Evolutionary conservation across 2,113 vertebrate species (phyloP).

Genomic region (Serinus canaria): DNA sequence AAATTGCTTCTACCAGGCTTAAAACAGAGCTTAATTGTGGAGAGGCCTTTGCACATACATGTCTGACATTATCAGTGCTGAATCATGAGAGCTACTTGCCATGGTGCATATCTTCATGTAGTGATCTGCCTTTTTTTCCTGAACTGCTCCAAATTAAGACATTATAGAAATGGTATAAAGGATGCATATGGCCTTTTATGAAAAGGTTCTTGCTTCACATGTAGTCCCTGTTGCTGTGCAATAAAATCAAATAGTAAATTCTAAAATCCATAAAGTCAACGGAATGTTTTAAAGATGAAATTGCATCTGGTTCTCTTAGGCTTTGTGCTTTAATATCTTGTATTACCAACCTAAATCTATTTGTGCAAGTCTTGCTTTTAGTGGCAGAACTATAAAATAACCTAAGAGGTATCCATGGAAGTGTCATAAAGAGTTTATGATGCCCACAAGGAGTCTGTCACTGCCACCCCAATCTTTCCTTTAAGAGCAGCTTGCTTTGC

Average conservation of each 20-base stretch:
- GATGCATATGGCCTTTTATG: neutral
- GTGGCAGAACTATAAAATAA: neutral
- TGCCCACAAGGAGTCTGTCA: neutral
- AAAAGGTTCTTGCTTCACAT: neutral
- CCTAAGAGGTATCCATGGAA: neutral
- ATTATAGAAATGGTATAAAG: neutral
- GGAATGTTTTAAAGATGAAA: neutral
- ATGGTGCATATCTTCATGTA: neutral
- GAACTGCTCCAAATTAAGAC: neutral
- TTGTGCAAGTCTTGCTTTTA: neutral
- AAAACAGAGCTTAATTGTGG: neutral
- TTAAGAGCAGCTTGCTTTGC: neutral
- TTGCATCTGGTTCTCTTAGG: neutral
- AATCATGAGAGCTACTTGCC: neutral
- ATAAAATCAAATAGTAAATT: slow-evolving; percentile 12
- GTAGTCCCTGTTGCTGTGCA: slow-evolving; percentile 25
- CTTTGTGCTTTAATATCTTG: neutral
- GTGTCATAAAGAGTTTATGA: neutral
- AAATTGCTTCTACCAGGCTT: neutral
- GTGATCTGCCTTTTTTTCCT: neutral
- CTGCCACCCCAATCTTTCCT: accelerated
- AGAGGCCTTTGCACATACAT: neutral
- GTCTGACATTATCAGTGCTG: neutral
- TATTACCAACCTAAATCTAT: neutral
- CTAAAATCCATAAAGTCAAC: slow-evolving; percentile 12